These are phyloP conservation scores for Delia radicum DNA, from an alignment of 1,140 invertebrate species.

Conservation along the genomic window DNA sequence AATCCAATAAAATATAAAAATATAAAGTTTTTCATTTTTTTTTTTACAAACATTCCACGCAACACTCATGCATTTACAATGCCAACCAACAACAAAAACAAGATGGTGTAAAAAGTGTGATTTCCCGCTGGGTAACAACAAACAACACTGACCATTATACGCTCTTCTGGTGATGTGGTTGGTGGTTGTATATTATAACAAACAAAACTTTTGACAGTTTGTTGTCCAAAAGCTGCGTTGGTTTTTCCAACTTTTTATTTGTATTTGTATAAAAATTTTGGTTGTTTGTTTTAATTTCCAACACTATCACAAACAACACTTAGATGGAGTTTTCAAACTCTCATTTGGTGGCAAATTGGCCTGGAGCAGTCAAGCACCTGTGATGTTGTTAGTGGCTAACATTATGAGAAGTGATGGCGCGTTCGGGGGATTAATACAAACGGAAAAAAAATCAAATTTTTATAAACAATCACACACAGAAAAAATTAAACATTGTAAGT, in stretches of 20 bases:
- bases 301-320: not conserved
- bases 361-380: not conserved
- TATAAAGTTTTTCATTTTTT: not conserved
- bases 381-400: not conserved
- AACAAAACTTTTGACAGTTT: constrained; percentile 2
- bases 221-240: not conserved
- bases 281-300: too few relatives aligned
- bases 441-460: not conserved
- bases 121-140: constrained; percentile 13
- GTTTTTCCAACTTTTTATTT: not conserved
- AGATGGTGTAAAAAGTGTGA: constrained; percentile 15
- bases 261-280: not conserved
- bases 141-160: not conserved
- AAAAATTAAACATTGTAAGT: not conserved
- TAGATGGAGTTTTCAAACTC: not conserved
- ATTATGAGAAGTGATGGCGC: not conserved
- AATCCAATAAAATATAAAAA: not conserved
- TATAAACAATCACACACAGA: too few relatives aligned
- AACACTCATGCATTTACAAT: not conserved
- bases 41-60: not conserved
- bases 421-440: not conserved
- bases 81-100: not conserved
- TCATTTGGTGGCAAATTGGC: not conserved
- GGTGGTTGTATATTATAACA: not conserved
- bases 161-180: not conserved